Evolutionary conservation across 1,140 invertebrate species (phyloP), one percentile per base, ranked within the genome.

Genomic region (Globodera ellingtonae): DNA sequence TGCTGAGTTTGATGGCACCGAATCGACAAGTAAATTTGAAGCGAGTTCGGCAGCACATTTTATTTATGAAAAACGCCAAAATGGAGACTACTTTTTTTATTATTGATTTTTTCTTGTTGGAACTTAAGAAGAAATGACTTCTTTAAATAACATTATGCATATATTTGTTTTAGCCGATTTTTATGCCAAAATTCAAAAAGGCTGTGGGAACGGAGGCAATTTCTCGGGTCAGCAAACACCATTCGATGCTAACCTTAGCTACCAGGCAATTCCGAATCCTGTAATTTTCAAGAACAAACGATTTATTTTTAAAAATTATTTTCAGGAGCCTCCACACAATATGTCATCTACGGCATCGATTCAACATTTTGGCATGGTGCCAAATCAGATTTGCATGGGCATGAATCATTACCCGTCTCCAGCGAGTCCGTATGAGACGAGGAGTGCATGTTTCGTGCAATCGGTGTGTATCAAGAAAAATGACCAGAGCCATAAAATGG

Each of bases 231-330:
- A 69, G 4, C 75, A 77, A 47, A 44, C 75, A 15, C 35, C 69
- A 48, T 69, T 77, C 47, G 52, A 69, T 67, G 65, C 35, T 46
- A 77, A 77, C 10, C 75, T 65, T 21, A 77, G 75, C 69, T 77
- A 77, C 47, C 75, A 77, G 69, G 75, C 75, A 69, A 67, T 65
- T 18, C 75, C 75, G 24, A 77, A 77, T 47, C 75, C 75, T n/a
- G 75, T 77, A 65, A 67, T 9, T 47, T 24, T 3, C 6, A 18
- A 74, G 15, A 6, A 62, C 59, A 7, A 66, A 67, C n/a, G 4
- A 66, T 76, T 76, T 76, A 62, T 69, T 76, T 62, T 35, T 35
- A 66, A 46, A 9, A 47, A 46, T 66, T 44, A 66, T 76, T 76
- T 66, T 66, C 9, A 62, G 65, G 35, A 77, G 48, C 62, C n/a